Percentiles rank a stretch among this genome's conserved stretches.
Conservation (phyloP, 2,888 invertebrate species). For the Lysandra coridon region DNA sequence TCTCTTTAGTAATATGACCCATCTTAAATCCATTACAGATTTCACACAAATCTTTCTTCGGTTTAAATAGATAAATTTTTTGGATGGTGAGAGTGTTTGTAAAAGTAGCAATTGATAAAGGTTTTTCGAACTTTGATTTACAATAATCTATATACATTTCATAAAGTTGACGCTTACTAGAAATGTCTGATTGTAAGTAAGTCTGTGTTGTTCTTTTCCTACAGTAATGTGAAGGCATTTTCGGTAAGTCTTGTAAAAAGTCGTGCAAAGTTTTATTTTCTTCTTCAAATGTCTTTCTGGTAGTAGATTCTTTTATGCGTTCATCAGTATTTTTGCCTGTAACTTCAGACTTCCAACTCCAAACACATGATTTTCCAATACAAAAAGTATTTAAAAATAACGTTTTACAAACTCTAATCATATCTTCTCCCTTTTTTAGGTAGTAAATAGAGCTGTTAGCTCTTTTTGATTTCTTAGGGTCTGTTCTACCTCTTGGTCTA, state of each 20-base stretch:
- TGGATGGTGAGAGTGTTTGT: conserved; percentile 20
- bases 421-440: conserved; percentile 31
- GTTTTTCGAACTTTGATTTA: conserved; percentile 19
- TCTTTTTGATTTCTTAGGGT: conserved; percentile 35
- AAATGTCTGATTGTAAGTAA: conserved; percentile 29
- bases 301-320: conserved; percentile 9
- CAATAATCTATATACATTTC: conserved; percentile 33
- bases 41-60: conserved; percentile 33
- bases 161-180: conserved; percentile 26
- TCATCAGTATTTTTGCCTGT: conserved; percentile 29
- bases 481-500: conserved; percentile 36
- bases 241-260: conserved; percentile 27
- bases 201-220: conserved; percentile 31
- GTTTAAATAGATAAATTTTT: conserved; percentile 35
- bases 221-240: conserved; percentile 31
- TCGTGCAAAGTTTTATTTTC: conserved; percentile 20
- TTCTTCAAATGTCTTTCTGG: conserved; percentile 20
- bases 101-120: conserved; percentile 32
- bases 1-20: conserved; percentile 42
- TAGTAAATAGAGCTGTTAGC: conserved; percentile 32
- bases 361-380: conserved; percentile 33
- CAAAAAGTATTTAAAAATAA: conserved; percentile 32
- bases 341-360: conserved; percentile 32
- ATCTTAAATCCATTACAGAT: conserved; percentile 38
- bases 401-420: conserved; percentile 33